These are phyloP conservation scores for Pachyrhynchus sulphureomaculatus DNA, from an alignment of 1,140 invertebrate genomes.

Conservation along the genomic window DNA sequence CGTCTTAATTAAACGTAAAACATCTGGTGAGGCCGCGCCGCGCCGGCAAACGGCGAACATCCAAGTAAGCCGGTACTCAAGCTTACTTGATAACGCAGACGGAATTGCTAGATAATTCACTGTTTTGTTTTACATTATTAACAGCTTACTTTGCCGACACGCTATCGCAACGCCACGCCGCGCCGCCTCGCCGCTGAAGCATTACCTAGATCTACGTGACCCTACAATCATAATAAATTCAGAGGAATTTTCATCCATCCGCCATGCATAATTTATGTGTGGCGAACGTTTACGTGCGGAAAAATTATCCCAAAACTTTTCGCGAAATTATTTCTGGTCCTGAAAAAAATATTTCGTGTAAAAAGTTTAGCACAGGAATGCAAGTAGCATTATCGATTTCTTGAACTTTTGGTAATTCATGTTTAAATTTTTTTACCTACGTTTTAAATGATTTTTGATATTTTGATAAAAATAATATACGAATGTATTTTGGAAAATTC, in stretches of 20 bases:
- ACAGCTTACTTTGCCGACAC: not conserved
- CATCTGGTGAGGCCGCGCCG: constrained; percentile 19
- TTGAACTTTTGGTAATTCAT: no score
- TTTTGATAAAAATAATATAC: no score
- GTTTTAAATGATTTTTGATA: no score
- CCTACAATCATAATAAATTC: constrained; percentile 6
- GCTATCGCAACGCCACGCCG: not conserved
- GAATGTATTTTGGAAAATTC: no score
- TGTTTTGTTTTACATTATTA: constrained; percentile 5
- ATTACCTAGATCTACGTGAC: constrained; percentile 4
- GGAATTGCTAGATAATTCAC: not conserved
- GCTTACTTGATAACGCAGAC: not conserved
- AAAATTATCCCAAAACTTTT: no score
- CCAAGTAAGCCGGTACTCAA: not conserved
- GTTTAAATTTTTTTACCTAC: no score
- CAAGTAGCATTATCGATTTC: no score
- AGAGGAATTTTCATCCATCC: not conserved
- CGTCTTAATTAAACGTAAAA: constrained; percentile 40
- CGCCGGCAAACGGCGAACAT: not conserved
- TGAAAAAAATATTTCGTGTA: no score
- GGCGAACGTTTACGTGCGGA: not conserved
- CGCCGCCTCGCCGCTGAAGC: not conserved
- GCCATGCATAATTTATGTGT: constrained; percentile 1
- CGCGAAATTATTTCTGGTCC: no score
- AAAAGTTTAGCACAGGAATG: no score